These are phyloP conservation scores for Pica pica DNA, from an alignment of 2,113 vertebrate species.

Conservation along the genomic window DNA sequence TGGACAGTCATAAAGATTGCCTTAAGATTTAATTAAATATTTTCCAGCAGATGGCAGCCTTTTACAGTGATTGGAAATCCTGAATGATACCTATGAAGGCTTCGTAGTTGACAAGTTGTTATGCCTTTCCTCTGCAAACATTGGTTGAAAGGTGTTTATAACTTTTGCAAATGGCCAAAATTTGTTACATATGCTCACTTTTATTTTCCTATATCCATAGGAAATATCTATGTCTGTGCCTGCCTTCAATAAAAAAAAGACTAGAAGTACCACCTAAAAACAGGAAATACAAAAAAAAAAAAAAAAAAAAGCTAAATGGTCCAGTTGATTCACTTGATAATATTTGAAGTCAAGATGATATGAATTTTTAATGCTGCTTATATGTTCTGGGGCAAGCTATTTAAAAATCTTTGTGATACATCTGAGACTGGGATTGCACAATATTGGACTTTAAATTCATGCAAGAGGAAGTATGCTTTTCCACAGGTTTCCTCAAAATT, in stretches of 20 bases:
- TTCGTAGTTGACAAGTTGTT: background rate
- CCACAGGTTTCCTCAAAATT: background rate
- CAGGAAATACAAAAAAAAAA: background rate
- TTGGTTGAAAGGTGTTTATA: background rate
- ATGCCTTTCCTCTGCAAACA: background rate
- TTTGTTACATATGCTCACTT: background rate
- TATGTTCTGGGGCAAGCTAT: background rate
- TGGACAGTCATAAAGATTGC: background rate
- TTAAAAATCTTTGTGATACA: background rate
- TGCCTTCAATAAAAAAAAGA: background rate
- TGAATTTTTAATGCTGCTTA: background rate
- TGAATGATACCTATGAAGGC: background rate
- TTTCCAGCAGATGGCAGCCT: slow-evolving; percentile 57
- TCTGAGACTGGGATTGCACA: background rate
- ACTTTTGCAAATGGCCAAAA: background rate
- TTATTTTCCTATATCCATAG: background rate
- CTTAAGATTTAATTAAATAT: slow-evolving; percentile 23
- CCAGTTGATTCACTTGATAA: background rate
- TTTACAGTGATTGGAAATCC: slow-evolving; percentile 4
- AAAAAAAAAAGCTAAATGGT: background rate
- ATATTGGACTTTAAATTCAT: background rate
- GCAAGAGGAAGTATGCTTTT: background rate
- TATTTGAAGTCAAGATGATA: background rate
- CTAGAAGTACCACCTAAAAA: background rate
- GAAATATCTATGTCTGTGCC: background rate